Evolutionary conservation across 2,888 invertebrate species (phyloP).

Genomic region (Parnassius apollo): DNA sequence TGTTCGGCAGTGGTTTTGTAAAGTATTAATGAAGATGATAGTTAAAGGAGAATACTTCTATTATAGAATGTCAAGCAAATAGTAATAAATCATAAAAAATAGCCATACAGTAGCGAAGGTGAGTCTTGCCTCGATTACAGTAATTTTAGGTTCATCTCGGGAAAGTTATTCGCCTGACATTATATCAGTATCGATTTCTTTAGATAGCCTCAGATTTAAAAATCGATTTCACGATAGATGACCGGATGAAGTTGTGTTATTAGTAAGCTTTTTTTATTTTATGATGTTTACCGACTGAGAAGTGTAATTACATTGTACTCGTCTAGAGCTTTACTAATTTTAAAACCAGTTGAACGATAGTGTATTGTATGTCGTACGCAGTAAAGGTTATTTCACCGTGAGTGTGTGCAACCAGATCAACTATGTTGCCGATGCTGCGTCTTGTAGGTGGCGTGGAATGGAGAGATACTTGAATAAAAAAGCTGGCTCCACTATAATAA

Average conservation of each 20-base stretch:
- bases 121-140: conserved; percentile 55
- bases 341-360: conserved; percentile 24
- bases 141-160: conserved; percentile 56
- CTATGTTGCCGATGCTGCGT: conserved; percentile 14
- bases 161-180: conserved; percentile 59
- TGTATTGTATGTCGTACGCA: background rate
- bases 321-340: conserved; percentile 31
- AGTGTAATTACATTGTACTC: conserved; percentile 58
- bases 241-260: conserved; percentile 66
- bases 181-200: conserved; percentile 73
- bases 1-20: too few relatives aligned
- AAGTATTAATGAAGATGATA: too few relatives aligned
- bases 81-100: background rate
- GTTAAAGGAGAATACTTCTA: too few relatives aligned
- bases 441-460: conserved; percentile 45
- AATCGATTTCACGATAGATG: conserved; percentile 40
- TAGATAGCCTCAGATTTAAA: conserved; percentile 64
- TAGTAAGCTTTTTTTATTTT: conserved; percentile 45
- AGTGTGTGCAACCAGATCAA: conserved; percentile 9
- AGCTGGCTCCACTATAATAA: conserved; percentile 44
- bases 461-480: conserved; percentile 40
- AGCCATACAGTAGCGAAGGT: conserved; percentile 48
- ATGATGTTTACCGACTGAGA: conserved; percentile 54
- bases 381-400: conserved; percentile 20
- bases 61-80: too few relatives aligned